A percentile compares a stretch with the other conserved stretches of the same genome.
These are phyloP conservation scores for Lepidostoma basale DNA, from an alignment of 1,140 invertebrate species.

Conservation along the genomic window DNA sequence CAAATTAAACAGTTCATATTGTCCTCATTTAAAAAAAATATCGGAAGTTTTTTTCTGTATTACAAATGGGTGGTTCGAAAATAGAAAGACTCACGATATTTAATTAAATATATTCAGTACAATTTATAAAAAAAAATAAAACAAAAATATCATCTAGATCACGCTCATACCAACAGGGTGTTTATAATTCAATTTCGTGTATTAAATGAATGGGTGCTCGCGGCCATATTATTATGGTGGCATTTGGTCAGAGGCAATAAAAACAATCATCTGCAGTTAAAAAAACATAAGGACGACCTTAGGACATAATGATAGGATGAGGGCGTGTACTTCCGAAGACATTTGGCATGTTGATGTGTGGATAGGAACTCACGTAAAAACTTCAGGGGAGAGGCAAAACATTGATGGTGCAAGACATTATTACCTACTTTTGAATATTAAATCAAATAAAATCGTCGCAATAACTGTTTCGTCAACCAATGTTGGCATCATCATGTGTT, in stretches of 20 bases:
- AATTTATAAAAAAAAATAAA: too few species aligned
- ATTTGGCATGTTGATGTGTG: conserved; percentile 3
- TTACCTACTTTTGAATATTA: too few species aligned
- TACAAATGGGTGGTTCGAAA: too few species aligned
- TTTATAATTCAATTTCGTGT: neutral
- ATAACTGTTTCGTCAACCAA: too few species aligned
- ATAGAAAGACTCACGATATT: too few species aligned
- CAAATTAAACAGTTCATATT: too few species aligned
- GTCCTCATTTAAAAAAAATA: too few species aligned
- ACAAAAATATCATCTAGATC: neutral
- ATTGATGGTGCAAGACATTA: too few species aligned
- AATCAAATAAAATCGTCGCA: too few species aligned
- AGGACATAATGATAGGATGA: neutral
- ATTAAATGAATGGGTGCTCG: neutral
- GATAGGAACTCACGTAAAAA: neutral
- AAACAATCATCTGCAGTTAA: neutral
- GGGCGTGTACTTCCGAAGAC: neutral
- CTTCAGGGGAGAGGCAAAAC: neutral
- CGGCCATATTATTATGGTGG: neutral
- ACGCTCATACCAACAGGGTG: neutral
- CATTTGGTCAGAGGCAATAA: conserved; percentile 9
- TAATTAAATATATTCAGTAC: too few species aligned
- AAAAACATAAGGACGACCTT: neutral
- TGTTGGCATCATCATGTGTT: too few species aligned
- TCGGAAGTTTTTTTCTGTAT: too few species aligned